Evolutionary conservation across 2,888 invertebrate genomes (phyloP).

Genomic region (Muscina levida): DNA sequence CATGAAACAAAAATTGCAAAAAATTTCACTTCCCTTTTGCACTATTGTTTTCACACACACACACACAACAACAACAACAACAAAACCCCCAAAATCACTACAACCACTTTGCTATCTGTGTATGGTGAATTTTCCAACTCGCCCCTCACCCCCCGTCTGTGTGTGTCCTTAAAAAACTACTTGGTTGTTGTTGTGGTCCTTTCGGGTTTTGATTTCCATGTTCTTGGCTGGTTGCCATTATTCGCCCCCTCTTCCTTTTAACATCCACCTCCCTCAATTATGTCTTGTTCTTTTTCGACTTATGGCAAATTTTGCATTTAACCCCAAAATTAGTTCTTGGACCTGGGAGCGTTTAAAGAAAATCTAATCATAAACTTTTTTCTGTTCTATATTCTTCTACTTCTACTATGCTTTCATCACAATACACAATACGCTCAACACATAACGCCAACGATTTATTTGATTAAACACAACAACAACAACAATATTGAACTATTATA

Average conservation of each 20-base stretch:
- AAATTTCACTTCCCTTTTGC: background rate
- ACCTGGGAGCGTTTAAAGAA: constrained; percentile 79
- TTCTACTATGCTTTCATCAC: background rate
- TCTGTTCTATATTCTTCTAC: constrained; percentile 70
- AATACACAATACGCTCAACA: too few species aligned
- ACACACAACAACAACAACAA: constrained; percentile 40
- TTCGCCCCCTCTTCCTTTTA: constrained; percentile 2
- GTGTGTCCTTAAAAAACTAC: background rate
- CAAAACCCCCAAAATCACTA: constrained; percentile 48
- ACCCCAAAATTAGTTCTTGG: constrained; percentile 73
- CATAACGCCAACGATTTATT: too few species aligned
- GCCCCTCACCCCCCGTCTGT: background rate
- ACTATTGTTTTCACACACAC: background rate
- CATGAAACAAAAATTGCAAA: constrained; percentile 1
- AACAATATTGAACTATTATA: too few species aligned
- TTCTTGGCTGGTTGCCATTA: constrained; percentile 11
- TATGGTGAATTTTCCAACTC: background rate
- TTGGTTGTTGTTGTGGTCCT: constrained; percentile 33
- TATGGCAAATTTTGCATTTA: constrained; percentile 9
- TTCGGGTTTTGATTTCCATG: constrained; percentile 24
- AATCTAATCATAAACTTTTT: constrained; percentile 78
- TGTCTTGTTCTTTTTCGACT: background rate
- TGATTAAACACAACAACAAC: too few species aligned
- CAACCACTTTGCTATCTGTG: constrained; percentile 54
- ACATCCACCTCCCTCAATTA: background rate